Conservation (phyloP, 2,888 invertebrate species). For the Drepana falcataria region DNA sequence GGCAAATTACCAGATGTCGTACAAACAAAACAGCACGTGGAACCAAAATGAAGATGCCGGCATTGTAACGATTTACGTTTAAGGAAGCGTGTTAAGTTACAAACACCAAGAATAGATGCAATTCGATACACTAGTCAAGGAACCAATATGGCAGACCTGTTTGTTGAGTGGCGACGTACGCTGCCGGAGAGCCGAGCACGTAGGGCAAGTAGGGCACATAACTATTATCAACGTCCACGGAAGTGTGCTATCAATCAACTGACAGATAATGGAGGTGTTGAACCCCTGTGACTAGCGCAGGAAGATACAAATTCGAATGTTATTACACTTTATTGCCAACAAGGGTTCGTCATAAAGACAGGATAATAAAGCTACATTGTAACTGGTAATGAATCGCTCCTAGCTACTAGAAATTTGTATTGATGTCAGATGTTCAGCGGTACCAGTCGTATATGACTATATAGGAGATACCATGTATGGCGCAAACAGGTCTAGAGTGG, state of each 20-base stretch:
- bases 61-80: constrained; percentile 7
- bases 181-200: constrained; percentile 7
- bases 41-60: constrained; percentile 11
- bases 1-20: not conserved
- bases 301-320: constrained; percentile 45
- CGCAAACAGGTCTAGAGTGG: constrained; percentile 25
- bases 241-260: constrained; percentile 69
- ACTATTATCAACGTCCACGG: constrained; percentile 49
- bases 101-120: constrained; percentile 31
- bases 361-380: not conserved
- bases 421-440: constrained; percentile 6
- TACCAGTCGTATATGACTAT: constrained; percentile 20
- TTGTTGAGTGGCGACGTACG: constrained; percentile 11
- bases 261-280: constrained; percentile 64
- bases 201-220: constrained; percentile 49
- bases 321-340: constrained; percentile 7
- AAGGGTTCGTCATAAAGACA: constrained; percentile 2
- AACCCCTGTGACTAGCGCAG: constrained; percentile 53
- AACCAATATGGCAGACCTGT: constrained; percentile 33
- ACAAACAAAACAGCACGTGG: constrained; percentile 2
- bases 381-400: constrained; percentile 2
- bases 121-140: constrained; percentile 35
- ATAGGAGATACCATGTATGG: constrained; percentile 44
- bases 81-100: constrained; percentile 27
- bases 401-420: constrained; percentile 6